Base-by-base conservation (phyloP, 37 sponge, comb jelly and placozoan species). In the Diacarnus erythraeanus region DNA sequence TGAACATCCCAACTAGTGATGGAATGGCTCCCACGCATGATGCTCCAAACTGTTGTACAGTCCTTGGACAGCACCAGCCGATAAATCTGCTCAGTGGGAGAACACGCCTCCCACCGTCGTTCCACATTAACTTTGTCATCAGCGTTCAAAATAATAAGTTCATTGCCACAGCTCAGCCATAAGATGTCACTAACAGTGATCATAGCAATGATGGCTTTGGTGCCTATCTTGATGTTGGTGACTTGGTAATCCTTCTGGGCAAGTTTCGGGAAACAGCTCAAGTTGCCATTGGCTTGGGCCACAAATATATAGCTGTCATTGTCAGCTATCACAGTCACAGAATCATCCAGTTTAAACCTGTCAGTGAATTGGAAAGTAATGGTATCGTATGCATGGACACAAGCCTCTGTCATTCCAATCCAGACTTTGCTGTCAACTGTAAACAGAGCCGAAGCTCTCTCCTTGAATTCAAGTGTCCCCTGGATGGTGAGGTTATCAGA, bases 301-400 rank as follows among this genome's bases (percentile, higher is more conserved):
- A 92, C 81, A 66, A 92, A 92, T 3, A 77, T 82, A 75, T 74
- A 85, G 36, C 76, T 85, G 77, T 92, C 93, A 40, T 88, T 88
- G 68, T 78, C 78, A 30, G 88, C 81, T 38, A 92, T 82, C 33
- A 71, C 71, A 5, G 93, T 85, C 37, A 88, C 93, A 31, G 93
- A 92, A 59, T 92, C 93, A 3, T 74, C 59, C 23, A 92, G 66
- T 30, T 74, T 35, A 38, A 84, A 64, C 15, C 89, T 64, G 35
- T 80, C 89, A 20, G 93, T 92, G 69, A 88, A 92, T 18, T 56
- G 80, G 83, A 88, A 92, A 20, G 84, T 85, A 25, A 81, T 77
- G 12, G 89, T 74, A 42, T 92, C 93, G 60, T 92, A 92, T 20
- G 81, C 93, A 39, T 88, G 93, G 22, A 88, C 84, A 74, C 85